phyloP scores from a whole-genome alignment of 2,113 vertebrate species.

The Lanius collurio region DNA sequence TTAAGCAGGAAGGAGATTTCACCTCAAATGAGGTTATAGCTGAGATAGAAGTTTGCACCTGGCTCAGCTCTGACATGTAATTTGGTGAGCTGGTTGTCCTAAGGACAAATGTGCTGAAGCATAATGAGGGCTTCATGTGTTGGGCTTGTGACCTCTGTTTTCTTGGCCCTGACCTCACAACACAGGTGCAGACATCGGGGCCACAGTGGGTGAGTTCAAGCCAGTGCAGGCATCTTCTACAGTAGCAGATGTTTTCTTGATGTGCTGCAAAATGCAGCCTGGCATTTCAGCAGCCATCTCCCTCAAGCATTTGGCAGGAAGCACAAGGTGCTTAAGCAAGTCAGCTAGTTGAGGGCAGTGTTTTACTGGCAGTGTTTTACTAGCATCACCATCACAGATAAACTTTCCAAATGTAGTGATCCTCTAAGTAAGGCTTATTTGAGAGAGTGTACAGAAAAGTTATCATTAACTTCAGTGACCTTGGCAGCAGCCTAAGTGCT shows the following conservation, averaged over 20 bases:
- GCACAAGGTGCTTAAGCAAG: not conserved
- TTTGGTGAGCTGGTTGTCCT: not conserved
- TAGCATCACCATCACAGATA: rapidly evolving
- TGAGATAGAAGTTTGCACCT: not conserved
- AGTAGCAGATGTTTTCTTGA: not conserved
- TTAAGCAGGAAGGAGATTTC: not conserved
- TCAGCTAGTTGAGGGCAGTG: not conserved
- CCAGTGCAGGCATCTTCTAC: not conserved
- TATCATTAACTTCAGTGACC: not conserved
- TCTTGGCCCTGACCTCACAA: not conserved
- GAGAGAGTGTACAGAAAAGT: not conserved
- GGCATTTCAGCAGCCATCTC: not conserved
- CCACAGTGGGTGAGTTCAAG: not conserved
- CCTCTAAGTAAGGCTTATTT: not conserved
- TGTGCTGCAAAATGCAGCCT: not conserved
- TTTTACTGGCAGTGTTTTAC: not conserved
- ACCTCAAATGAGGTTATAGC: not conserved
- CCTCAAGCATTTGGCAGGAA: not conserved
- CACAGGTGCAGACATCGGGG: not conserved
- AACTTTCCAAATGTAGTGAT: not conserved
- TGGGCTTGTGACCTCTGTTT: not conserved
- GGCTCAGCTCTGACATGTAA: not conserved
- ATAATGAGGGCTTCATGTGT: not conserved
- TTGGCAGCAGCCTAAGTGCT: not conserved
- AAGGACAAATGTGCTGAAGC: not conserved